Percentiles rank a stretch among this genome's conserved stretches.
These are phyloP conservation scores for Sebastiscus tertius DNA, from an alignment of 2,797 vertebrate genomes.

Conservation along the genomic window DNA sequence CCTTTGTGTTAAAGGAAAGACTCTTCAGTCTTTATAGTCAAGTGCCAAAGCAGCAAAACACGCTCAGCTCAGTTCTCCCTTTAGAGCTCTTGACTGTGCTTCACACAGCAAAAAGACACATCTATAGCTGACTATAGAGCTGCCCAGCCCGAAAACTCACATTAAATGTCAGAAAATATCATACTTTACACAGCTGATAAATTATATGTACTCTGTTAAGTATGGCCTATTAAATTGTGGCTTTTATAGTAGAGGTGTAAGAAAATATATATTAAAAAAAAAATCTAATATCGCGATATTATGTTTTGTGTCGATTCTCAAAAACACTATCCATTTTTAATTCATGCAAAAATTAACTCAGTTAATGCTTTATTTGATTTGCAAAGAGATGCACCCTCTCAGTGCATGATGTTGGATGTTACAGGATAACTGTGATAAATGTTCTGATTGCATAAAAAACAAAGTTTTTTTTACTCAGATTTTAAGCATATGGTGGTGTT, in stretches of 20 bases:
- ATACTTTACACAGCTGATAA: neutral
- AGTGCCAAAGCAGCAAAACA: slow-evolving; percentile 42
- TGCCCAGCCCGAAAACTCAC: neutral
- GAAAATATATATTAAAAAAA: too few species aligned
- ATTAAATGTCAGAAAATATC: neutral
- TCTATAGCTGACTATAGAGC: slow-evolving; percentile 6
- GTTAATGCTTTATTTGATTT: too few species aligned
- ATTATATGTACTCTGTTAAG: neutral
- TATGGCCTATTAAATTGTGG: neutral
- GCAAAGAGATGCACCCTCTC: too few species aligned
- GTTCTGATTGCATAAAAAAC: too few species aligned
- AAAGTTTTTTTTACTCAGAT: too few species aligned
- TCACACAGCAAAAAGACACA: slow-evolving; percentile 39
- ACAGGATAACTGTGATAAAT: too few species aligned
- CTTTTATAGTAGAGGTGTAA: neutral
- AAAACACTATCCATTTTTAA: too few species aligned
- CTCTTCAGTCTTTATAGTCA: slow-evolving; percentile 42
- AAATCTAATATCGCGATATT: too few species aligned
- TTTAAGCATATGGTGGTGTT: too few species aligned
- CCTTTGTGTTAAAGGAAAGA: slow-evolving; percentile 67
- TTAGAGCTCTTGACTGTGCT: slow-evolving; percentile 42
- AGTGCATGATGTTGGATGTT: too few species aligned
- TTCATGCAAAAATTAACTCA: too few species aligned
- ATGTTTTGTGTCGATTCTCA: too few species aligned
- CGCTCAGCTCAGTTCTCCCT: slow-evolving; percentile 43